Conservation (phyloP, 2,888 invertebrate species). For the Octodonta nipae region DNA sequence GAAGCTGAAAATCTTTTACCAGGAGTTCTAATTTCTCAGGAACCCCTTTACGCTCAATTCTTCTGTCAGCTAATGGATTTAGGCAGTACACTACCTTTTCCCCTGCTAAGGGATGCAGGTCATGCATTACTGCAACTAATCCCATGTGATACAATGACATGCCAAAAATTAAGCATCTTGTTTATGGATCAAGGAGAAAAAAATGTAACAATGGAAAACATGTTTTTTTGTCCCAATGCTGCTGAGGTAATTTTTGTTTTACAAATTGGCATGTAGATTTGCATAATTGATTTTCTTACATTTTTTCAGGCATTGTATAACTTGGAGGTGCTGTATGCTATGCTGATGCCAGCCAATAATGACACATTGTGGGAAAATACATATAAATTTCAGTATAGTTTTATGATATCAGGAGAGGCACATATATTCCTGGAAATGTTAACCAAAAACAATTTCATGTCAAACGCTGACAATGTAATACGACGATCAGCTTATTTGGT, state of each 20-base stretch:
- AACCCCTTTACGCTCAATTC: slow-evolving; percentile 63
- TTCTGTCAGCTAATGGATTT: slow-evolving; percentile 68
- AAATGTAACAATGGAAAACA: slow-evolving; percentile 42
- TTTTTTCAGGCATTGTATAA: slow-evolving; percentile 60
- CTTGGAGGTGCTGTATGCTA: slow-evolving; percentile 54
- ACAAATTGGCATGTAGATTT: background rate
- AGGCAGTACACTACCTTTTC: slow-evolving; percentile 68
- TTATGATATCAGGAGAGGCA: slow-evolving; percentile 52
- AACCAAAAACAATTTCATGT: slow-evolving; percentile 73
- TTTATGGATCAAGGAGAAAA: slow-evolving; percentile 36
- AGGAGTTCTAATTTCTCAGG: slow-evolving; percentile 78
- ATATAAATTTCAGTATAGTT: slow-evolving; percentile 55
- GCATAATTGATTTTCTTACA: background rate
- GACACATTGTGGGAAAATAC: slow-evolving; percentile 64
- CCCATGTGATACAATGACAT: slow-evolving; percentile 49
- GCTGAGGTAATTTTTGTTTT: slow-evolving; percentile 43
- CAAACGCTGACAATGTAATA: slow-evolving; percentile 57
- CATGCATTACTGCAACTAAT: slow-evolving; percentile 65
- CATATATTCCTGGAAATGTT: slow-evolving; percentile 64
- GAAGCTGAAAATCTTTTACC: slow-evolving; percentile 83
- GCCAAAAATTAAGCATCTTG: slow-evolving; percentile 43
- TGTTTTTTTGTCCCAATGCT: slow-evolving; percentile 58
- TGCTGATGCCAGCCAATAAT: slow-evolving; percentile 79
- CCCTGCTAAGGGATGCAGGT: slow-evolving; percentile 71
- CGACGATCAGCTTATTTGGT: slow-evolving; percentile 70